phyloP scores from a whole-genome alignment of 1,140 invertebrate genomes.

The Hyles euphorbiae region DNA sequence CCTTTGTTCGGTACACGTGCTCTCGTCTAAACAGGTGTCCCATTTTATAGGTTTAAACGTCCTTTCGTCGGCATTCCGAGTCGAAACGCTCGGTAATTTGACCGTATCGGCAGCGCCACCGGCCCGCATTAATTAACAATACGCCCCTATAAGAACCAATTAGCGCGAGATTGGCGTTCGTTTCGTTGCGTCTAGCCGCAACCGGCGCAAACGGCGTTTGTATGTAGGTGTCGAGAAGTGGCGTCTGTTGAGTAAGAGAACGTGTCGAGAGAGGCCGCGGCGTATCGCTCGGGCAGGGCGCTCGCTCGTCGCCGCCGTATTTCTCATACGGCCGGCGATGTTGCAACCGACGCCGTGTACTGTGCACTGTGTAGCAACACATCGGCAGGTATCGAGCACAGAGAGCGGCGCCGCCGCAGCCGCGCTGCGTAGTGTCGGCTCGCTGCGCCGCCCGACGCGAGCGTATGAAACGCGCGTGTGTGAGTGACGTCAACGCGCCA shows the following conservation, averaged over 20 bases:
- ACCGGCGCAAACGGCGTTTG: no score
- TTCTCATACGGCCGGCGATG: conserved; percentile 52
- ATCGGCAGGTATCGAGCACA: conserved; percentile 31
- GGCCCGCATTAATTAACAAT: conserved; percentile 46
- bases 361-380: conserved; percentile 35
- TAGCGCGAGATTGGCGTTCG: conserved; percentile 30
- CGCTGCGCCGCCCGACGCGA: conserved; percentile 15
- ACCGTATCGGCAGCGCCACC: background rate
- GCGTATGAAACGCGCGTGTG: conserved; percentile 57
- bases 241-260: conserved; percentile 60
- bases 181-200: conserved; percentile 8
- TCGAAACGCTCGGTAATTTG: conserved; percentile 2
- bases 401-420: conserved; percentile 31
- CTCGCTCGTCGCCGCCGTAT: conserved; percentile 27
- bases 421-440: background rate
- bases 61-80: conserved; percentile 15
- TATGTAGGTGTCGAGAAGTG: conserved; percentile 14
- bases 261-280: conserved; percentile 60
- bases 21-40: conserved; percentile 32
- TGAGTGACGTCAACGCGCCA: conserved; percentile 69
- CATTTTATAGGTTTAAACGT: conserved; percentile 15
- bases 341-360: conserved; percentile 47
- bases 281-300: conserved; percentile 46
- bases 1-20: conserved; percentile 29
- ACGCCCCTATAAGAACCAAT: conserved; percentile 50